phyloP scores from a whole-genome alignment of 2,113 vertebrate species.

The Crocuta crocuta region DNA sequence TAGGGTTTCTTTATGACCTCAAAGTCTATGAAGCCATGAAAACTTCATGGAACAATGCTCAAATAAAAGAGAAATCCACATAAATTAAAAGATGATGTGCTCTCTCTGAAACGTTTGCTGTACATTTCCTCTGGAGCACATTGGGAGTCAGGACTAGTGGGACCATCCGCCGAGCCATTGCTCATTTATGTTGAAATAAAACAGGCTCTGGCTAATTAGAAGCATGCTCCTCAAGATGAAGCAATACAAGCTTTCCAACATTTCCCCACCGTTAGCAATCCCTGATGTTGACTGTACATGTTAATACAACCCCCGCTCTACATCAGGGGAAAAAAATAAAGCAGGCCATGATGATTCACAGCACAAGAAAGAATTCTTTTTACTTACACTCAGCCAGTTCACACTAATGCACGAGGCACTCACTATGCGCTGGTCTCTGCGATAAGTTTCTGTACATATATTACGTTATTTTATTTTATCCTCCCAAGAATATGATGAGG shows the following conservation, averaged over 20 bases:
- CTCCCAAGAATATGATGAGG: background rate
- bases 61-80: conserved; percentile 49
- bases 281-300: conserved; percentile 42
- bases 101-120: conserved; percentile 77
- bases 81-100: conserved; percentile 56
- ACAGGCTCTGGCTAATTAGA: conserved; percentile 82
- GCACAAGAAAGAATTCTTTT: background rate
- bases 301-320: background rate
- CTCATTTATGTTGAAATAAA: conserved; percentile 82
- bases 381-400: background rate
- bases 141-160: conserved; percentile 76
- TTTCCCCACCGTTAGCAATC: conserved; percentile 72
- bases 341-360: background rate
- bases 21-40: conserved; percentile 8
- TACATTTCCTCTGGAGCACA: conserved; percentile 82
- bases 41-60: conserved; percentile 55
- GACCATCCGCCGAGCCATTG: conserved; percentile 83
- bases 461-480: background rate
- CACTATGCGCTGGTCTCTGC: background rate
- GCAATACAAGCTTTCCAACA: conserved; percentile 72
- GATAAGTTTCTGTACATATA: background rate
- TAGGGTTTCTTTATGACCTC: background rate
- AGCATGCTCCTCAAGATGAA: conserved; percentile 79
- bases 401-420: background rate
- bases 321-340: conserved; percentile 7